phyloP scores from a whole-genome alignment of 2,888 invertebrate species.

The Muschampia plurimacula region DNA sequence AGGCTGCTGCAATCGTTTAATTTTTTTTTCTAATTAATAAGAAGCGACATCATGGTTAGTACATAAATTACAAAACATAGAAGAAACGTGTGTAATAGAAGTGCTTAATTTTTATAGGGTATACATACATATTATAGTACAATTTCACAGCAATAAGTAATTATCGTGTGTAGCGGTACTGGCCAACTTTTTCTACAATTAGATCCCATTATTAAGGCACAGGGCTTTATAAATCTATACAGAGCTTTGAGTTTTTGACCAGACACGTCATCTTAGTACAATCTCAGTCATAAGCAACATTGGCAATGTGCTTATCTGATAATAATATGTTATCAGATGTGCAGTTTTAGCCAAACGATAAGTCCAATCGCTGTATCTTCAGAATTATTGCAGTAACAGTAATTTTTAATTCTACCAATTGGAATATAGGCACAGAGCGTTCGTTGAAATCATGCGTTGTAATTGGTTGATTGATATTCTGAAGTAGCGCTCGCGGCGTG shows the following conservation, averaged over 20 bases:
- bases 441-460: not conserved
- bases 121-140: conserved; percentile 2
- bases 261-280: conserved; percentile 23
- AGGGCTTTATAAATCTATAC: conserved; percentile 32
- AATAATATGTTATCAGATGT: conserved; percentile 26
- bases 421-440: not conserved
- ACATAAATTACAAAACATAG: not conserved
- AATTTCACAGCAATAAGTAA: conserved; percentile 24
- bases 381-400: not conserved
- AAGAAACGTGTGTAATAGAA: not conserved
- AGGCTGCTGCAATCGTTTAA: not conserved
- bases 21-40: conserved; percentile 4
- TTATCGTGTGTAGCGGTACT: conserved; percentile 20
- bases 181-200: conserved; percentile 32
- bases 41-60: not conserved
- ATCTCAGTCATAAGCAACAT: conserved; percentile 30
- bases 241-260: conserved; percentile 30
- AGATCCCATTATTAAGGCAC: conserved; percentile 40
- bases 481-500: too few relatives aligned
- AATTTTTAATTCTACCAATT: not conserved
- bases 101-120: conserved; percentile 6
- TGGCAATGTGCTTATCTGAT: conserved; percentile 31
- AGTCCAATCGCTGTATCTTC: not conserved
- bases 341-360: not conserved
- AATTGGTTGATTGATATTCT: not conserved